These are phyloP conservation scores for Aquatica leii DNA, from an alignment of 2,888 invertebrate species.

Conservation along the genomic window DNA sequence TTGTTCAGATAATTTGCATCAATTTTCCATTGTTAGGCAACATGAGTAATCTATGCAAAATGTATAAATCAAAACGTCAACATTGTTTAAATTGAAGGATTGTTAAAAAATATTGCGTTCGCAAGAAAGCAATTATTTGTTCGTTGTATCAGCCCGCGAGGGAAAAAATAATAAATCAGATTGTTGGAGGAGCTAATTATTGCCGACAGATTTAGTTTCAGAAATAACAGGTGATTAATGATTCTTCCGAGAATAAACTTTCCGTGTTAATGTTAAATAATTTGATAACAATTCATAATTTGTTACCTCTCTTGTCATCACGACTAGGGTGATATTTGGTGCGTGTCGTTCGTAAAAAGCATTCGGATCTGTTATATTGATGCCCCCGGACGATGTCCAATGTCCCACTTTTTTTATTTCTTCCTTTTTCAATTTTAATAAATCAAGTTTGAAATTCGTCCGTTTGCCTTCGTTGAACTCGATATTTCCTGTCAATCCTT, in stretches of 20 bases:
- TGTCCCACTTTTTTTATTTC: slow-evolving; percentile 82
- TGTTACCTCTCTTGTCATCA: slow-evolving; percentile 90
- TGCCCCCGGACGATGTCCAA: slow-evolving; percentile 79
- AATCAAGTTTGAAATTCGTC: slow-evolving; percentile 84
- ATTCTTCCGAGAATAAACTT: slow-evolving; percentile 4
- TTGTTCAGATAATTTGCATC: not conserved
- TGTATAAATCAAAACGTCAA: slow-evolving; percentile 43
- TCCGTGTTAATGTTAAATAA: not conserved
- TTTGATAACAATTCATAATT: no score
- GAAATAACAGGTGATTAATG: slow-evolving; percentile 34
- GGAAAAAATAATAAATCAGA: slow-evolving; percentile 40
- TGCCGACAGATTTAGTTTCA: slow-evolving; percentile 29
- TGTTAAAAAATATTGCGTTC: slow-evolving; percentile 38
- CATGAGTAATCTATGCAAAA: slow-evolving; percentile 19
- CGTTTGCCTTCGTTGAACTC: slow-evolving; percentile 87
- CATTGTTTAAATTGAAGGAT: slow-evolving; percentile 44
- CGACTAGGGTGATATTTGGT: slow-evolving; percentile 86
- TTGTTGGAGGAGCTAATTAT: slow-evolving; percentile 34
- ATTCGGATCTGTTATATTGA: slow-evolving; percentile 84
- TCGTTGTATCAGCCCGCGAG: slow-evolving; percentile 28
- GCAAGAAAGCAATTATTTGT: slow-evolving; percentile 42
- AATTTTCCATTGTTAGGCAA: not conserved
- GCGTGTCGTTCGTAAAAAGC: slow-evolving; percentile 85
- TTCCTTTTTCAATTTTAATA: slow-evolving; percentile 82
- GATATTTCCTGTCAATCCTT: slow-evolving; percentile 88